These are phyloP conservation scores for Poeciliopsis turneri DNA, from an alignment of 2,797 vertebrate species.

Conservation along the genomic window DNA sequence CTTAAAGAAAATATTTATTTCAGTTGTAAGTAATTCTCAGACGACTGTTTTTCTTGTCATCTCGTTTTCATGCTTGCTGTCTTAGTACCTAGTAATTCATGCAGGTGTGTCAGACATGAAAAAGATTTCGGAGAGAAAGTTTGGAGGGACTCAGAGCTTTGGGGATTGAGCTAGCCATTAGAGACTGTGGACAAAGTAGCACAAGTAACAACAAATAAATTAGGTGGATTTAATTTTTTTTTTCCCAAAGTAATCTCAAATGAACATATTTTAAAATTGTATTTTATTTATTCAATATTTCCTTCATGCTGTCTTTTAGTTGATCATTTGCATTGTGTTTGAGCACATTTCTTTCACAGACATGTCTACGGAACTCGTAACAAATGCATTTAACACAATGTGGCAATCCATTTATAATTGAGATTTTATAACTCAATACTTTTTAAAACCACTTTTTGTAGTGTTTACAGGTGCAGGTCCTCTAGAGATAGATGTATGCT, in stretches of 20 bases:
- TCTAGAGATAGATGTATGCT: neutral
- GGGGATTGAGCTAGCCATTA: conserved; percentile 19
- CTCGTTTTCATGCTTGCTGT: conserved; percentile 13
- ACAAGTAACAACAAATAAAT: conserved; percentile 24
- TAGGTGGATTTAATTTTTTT: neutral
- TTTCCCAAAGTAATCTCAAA: neutral
- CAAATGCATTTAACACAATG: neutral
- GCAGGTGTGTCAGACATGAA: conserved; percentile 13
- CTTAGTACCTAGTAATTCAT: conserved; percentile 47
- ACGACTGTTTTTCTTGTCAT: conserved; percentile 19
- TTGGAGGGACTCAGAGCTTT: conserved; percentile 13
- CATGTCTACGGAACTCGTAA: neutral
- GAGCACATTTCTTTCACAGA: neutral
- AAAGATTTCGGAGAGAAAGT: conserved; percentile 19
- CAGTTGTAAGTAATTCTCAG: conserved; percentile 2
- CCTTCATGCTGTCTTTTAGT: neutral
- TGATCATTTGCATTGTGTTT: neutral
- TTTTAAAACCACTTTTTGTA: neutral
- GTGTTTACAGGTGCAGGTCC: neutral
- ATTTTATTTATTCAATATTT: neutral
- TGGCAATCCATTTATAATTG: neutral
- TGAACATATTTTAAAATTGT: neutral
- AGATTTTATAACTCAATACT: neutral
- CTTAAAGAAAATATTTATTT: neutral
- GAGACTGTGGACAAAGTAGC: conserved; percentile 15